Evolutionary conservation across 2,888 invertebrate genomes (phyloP), one percentile per base, ranked within the genome.

Genomic region (Quadriops clusia): DNA sequence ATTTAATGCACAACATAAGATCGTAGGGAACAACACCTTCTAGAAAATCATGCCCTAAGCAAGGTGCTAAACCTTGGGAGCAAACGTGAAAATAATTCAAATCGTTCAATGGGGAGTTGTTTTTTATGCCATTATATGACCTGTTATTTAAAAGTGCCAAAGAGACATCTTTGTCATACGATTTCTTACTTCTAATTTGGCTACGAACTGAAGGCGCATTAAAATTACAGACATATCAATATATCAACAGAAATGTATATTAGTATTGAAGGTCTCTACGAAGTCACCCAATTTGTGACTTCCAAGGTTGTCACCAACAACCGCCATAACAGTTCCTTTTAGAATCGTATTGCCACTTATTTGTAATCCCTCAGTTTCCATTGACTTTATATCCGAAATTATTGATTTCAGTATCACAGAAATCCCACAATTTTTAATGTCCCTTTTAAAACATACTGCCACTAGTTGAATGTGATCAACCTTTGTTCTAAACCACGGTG

Each of bases 41-140:
- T 11, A 43, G 45, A 5, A 50, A 20, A 33, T 51, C 49, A 27
- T 51, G 50, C 2, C 39, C 43, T 10, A 50, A 25, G 28, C 49
- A 51, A 7, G 50, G 47, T 13, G 49, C 43, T 11, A 48, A 33
- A 5, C 49, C 49, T 2, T 39, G 39, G 16, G 28, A 30, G 28
- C 36, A 38, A 23, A 49, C 47, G 31, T 52, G 48, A 30, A 33
- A 51, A 37, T 38, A 32, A 17, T 35, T 23, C 8, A 47, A 29
- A 13, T 37, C 5, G 22, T 49, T 51, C 10, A 49, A 39, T 33
- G 23, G 20, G n/a, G 47, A 52, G 30, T 44, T 23, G 21, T 23
- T 29, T 39, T 46, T 47, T 3, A 50, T 30, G 9, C 48, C 50
- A 27, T 31, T 42, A 8, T 3, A 10, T 5, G 30, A 5, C 10